Base-by-base conservation (phyloP, 23 tunicate species). In the Oikopleura vanhoeffeni region DNA sequence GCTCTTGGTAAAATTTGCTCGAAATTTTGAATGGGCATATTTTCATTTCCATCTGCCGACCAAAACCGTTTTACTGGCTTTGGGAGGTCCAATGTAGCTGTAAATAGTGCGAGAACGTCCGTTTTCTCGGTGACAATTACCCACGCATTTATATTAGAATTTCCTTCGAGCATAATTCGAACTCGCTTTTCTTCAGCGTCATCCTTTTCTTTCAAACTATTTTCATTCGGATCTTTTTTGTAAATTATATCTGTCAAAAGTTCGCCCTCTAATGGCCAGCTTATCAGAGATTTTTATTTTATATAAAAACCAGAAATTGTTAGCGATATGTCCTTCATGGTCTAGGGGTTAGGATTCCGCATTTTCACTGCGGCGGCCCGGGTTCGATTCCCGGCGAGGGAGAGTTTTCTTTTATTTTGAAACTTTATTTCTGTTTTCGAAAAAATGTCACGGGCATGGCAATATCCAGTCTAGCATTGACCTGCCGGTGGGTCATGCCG, bases 211-310 rank as follows among this genome's bases (percentile, higher is more conserved):
- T 71, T 8, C 64, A 49, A 49, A 13, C 24, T 30, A 30, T 30
- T 71, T 30, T 71, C 79, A 13, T 71, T 30, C 34, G 27, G 27
- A 38, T 13, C 35, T 71, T 71, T 71, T 30, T 24, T 32, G 38
- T 24, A 71, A 2, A 18, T 33, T 32, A 71, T 30, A 38, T 71
- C 35, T 24, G 79, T 71, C 27, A 71, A 24, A 2, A 71, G 32
- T 71, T 71, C 79, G 3, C 79, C 79, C 27, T 13, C 79, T 2
- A 71, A 3, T 71, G 79, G 79, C 79, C 79, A 71, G 34, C 60
- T 8, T 8, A 8, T 8, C 60, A 8, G 60, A 49, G 18, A 49
- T 18, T 8, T 49, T 18, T 49, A 18, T 49, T n/a, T n/a, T n/a
- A n/a, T n/a, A n/a, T n/a, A n/a, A n/a, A n/a, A n/a, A n/a, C n/a